Evolutionary conservation across 2,113 vertebrate genomes (phyloP), one percentile per base, ranked within the genome.

Genomic region (Heliornis fulica): DNA sequence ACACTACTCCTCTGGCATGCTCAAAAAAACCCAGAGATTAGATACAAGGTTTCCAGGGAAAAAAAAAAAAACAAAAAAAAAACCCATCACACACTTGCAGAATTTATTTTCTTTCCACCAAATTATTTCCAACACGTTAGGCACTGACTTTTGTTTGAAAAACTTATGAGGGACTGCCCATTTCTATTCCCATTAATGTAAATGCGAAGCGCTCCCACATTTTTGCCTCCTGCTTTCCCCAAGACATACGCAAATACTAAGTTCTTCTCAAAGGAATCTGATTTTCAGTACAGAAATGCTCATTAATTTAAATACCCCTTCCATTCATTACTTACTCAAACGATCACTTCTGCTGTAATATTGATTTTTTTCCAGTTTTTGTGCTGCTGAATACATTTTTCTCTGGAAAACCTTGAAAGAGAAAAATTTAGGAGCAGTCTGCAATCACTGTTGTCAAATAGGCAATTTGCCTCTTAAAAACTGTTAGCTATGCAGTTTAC

Each of bases 381-480:
- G 48, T 71, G 48, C n/a, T 43, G 59, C 66, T 23, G 63, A 89
- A 51, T 28, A 28, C 17, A 94, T 1, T 87, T 93, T 95, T 41
- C 15, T 64, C 66, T 23, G 64, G 93, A 97, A 93, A 94, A 40
- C 63, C 97, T 97, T 95, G 71, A 84, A 92, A 94, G 71, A 95
- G 5, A 95, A 61, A 79, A 72, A 34, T 91, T 94, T 26, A 92
- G 48, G 45, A 87, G 32, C 25, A 68, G 25, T 75, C 89, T 69
- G 29, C 21, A 82, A 53, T 63, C n/a, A 77, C 46, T 76, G 26
- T 56, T 66, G 14, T 38, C 48, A 91, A 85, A 80, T 26, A 69
- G 0, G 4, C 36, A 32, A 43, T 63, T 45, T 1, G 3, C 63
- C 15, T 86, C 56, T 51, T 83, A 38, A 75, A 51, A 86, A 43